A percentile compares a stretch with the other conserved stretches of the same genome.
Evolutionary conservation across 1,140 invertebrate species (phyloP).

Genomic region (Drosophila biarmipes): DNA sequence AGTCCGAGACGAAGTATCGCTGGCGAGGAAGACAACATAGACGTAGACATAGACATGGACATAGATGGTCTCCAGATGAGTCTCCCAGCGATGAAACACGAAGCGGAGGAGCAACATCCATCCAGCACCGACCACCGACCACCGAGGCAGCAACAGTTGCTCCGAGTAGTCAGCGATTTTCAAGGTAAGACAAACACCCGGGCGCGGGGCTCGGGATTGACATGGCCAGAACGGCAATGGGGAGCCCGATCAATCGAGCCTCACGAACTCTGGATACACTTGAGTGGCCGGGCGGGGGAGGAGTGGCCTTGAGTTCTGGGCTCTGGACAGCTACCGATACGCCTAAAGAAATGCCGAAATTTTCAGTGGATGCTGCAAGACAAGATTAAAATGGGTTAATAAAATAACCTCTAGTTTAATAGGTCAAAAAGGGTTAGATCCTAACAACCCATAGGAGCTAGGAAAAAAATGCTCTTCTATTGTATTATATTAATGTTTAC

Average conservation of each 20-base stretch:
- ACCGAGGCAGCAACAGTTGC: slow-evolving; percentile 61
- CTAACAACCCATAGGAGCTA: too few species aligned
- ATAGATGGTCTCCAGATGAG: slow-evolving; percentile 52
- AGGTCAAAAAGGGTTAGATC: too few species aligned
- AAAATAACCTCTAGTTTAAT: too few species aligned
- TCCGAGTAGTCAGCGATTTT: slow-evolving; percentile 68
- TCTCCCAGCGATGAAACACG: slow-evolving; percentile 48
- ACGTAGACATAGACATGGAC: slow-evolving; percentile 38
- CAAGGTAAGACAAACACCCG: slow-evolving; percentile 72
- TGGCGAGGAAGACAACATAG: slow-evolving; percentile 8
- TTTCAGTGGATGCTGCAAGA: background rate
- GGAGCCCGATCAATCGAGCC: slow-evolving; percentile 5
- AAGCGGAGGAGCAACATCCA: slow-evolving; percentile 46
- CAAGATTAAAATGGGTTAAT: background rate
- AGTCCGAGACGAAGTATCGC: background rate
- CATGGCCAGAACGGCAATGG: slow-evolving; percentile 6
- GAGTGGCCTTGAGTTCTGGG: background rate
- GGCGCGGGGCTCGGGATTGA: slow-evolving; percentile 11
- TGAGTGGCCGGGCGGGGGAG: background rate
- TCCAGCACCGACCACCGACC: slow-evolving; percentile 54
- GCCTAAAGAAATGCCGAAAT: background rate
- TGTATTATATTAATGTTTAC: too few species aligned
- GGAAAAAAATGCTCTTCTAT: too few species aligned
- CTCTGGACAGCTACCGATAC: background rate
- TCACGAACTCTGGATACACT: slow-evolving; percentile 37